phyloP scores from a whole-genome alignment of 53 echinoderm and acorn worm genomes.

The Henricia sp. region DNA sequence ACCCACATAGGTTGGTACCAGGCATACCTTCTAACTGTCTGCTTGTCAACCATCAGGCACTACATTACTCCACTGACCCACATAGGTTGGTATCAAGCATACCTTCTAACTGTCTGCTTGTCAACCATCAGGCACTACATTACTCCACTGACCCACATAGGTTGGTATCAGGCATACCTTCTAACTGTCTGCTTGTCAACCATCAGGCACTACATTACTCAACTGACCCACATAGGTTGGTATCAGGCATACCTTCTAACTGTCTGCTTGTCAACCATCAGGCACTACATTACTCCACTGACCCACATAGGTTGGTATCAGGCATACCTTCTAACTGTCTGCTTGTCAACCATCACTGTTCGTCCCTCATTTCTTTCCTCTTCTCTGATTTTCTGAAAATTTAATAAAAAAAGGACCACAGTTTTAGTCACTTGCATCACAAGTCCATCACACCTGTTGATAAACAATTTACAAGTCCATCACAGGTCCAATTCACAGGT shows the following conservation, averaged over 20 bases:
- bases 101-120: conserved; percentile 38
- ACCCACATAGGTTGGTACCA: neutral
- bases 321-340: conserved; percentile 23
- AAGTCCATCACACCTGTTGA: too few relatives aligned
- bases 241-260: conserved; percentile 34
- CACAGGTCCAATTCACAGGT: too few relatives aligned
- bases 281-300: neutral
- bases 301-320: neutral
- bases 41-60: neutral
- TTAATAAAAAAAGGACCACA: neutral
- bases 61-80: neutral
- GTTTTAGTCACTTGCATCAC: neutral
- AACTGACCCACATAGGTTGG: neutral
- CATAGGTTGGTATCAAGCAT: neutral
- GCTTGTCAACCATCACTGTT: conserved; percentile 17
- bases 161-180: conserved; percentile 33
- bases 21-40: conserved; percentile 41
- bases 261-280: neutral
- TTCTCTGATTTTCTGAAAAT: conserved; percentile 21
- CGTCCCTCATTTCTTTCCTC: conserved; percentile 33
- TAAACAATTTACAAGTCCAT: too few relatives aligned
- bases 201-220: neutral
- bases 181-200: neutral
- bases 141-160: neutral
- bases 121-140: neutral